Percentiles rank a stretch among this genome's conserved stretches.
These are phyloP conservation scores for Trachymyrmex cornetzi DNA, from an alignment of 1,140 invertebrate species.

Conservation along the genomic window DNA sequence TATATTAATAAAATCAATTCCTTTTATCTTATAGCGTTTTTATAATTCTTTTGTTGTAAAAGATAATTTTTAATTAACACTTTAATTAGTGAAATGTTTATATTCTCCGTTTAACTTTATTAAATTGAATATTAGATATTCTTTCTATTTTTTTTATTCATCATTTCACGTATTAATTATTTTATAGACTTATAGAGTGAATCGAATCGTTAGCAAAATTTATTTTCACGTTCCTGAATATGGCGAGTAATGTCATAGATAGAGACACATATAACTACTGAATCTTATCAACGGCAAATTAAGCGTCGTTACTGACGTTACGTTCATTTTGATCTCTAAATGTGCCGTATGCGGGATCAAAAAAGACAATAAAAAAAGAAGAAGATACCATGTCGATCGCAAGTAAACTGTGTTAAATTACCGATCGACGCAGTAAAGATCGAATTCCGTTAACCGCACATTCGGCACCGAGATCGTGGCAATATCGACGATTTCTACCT, in stretches of 20 bases:
- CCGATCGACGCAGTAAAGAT: not conserved
- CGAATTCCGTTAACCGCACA: conserved; percentile 40
- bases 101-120: not conserved
- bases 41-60: not conserved
- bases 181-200: not conserved
- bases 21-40: not conserved
- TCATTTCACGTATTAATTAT: not conserved
- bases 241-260: conserved; percentile 72
- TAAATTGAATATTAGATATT: conserved; percentile 1
- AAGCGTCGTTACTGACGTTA: conserved; percentile 57
- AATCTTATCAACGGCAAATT: conserved; percentile 71
- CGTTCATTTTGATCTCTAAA: conserved; percentile 59
- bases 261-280: conserved; percentile 66
- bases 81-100: not conserved
- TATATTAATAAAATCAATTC: not conserved
- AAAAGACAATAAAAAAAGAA: conserved; percentile 39
- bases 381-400: not conserved
- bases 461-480: conserved; percentile 66
- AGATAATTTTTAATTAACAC: not conserved
- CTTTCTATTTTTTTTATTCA: not conserved
- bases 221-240: conserved; percentile 76
- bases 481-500: conserved; percentile 64
- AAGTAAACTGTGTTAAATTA: conserved; percentile 21
- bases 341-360: conserved; percentile 39
- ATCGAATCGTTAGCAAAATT: not conserved